Evolutionary conservation across 1,140 invertebrate species (phyloP).

Genomic region (Papilio polytes): DNA sequence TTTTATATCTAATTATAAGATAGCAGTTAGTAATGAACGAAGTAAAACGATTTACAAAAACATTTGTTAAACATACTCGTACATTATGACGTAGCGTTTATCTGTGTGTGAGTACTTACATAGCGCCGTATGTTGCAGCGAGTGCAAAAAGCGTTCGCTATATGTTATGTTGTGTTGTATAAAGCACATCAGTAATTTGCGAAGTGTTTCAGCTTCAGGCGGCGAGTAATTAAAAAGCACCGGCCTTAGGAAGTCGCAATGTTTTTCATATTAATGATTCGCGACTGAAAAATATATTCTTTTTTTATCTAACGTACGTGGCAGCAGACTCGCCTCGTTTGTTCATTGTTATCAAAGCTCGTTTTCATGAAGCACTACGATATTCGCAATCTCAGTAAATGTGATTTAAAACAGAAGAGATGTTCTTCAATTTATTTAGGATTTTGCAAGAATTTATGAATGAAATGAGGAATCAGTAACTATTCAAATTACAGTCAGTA

Average conservation of each 20-base stretch:
- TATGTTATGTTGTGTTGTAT: background rate
- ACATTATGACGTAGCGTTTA: background rate
- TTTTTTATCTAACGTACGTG: background rate
- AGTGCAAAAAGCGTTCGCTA: background rate
- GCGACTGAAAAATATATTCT: background rate
- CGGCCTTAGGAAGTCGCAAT: conserved; percentile 3
- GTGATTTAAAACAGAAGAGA: background rate
- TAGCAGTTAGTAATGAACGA: no score
- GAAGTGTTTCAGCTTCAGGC: conserved; percentile 14
- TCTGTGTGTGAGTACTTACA: background rate
- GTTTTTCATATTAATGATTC: conserved; percentile 22
- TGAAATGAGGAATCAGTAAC: background rate
- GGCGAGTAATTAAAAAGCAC: conserved; percentile 18
- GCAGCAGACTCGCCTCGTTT: background rate
- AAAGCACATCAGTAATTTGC: conserved; percentile 22
- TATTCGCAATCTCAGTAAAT: background rate
- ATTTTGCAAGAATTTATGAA: background rate
- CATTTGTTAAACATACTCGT: background rate
- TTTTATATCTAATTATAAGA: no score
- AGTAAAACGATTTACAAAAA: background rate
- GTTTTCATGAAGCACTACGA: background rate
- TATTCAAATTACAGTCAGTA: background rate
- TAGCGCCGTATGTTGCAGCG: background rate
- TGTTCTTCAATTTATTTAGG: background rate
- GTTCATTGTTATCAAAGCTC: background rate